A percentile compares a stretch with the other conserved stretches of the same genome.
Evolutionary conservation across 2,797 vertebrate species (phyloP).

Genomic region (Macropodus opercularis): DNA sequence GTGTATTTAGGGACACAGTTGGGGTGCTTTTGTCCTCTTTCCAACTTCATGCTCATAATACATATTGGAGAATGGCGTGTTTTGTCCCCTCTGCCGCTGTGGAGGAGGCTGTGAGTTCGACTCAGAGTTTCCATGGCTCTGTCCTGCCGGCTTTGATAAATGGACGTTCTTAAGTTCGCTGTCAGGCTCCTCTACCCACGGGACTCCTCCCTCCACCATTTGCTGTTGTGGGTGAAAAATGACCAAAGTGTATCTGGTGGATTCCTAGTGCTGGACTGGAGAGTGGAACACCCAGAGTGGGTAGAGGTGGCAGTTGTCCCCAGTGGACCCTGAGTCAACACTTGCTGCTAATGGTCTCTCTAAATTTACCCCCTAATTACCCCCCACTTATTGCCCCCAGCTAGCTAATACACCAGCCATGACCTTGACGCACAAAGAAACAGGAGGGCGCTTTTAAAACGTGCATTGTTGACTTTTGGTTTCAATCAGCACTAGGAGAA

Average conservation of each 20-base stretch:
- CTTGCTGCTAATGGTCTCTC: conserved; percentile 76
- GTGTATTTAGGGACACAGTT: conserved; percentile 48
- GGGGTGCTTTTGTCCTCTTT: conserved; percentile 50
- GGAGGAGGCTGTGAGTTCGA: conserved; percentile 47
- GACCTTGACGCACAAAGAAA: conserved; percentile 67
- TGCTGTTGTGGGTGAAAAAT: conserved; percentile 75
- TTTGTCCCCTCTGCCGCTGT: conserved; percentile 39
- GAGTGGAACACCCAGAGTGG: conserved; percentile 70
- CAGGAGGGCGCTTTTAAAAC: conserved; percentile 31
- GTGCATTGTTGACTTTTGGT: conserved; percentile 41
- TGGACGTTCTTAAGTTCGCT: conserved; percentile 70
- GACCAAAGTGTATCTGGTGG: conserved; percentile 56
- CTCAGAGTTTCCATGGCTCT: conserved; percentile 73
- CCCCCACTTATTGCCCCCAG: conserved; percentile 64
- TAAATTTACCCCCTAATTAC: conserved; percentile 78
- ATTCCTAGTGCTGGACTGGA: conserved; percentile 46
- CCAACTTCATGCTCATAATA: conserved; percentile 60
- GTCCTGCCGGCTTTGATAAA: conserved; percentile 68
- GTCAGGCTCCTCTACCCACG: conserved; percentile 62
- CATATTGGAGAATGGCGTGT: conserved; percentile 43
- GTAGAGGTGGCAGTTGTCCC: conserved; percentile 66
- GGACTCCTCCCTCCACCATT: conserved; percentile 67
- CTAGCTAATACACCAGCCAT: conserved; percentile 63
- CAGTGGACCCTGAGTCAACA: conserved; percentile 72
- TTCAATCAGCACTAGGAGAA: conserved; percentile 36